Base-by-base conservation (phyloP, 2,888 invertebrate species). In the Spisula subtruncata region DNA sequence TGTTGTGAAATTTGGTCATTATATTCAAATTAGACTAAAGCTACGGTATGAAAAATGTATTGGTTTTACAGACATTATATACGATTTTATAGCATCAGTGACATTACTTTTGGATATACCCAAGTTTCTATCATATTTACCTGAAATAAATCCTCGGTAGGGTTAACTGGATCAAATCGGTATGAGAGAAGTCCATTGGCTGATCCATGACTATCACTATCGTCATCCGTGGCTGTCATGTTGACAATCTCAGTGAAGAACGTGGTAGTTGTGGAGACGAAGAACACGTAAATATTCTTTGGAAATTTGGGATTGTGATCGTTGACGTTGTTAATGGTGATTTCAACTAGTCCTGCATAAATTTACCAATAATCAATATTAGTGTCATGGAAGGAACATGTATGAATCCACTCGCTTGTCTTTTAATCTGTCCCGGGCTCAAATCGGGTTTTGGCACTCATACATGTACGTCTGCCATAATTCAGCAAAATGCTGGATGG, bases 231-330 rank as follows among this genome's bases (percentile, higher is more conserved):
- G 12, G 89, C 92, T 6, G 89, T 54, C 25, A 92, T 82, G 71
- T 92, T 81, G 0, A 83, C 81, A 16, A 92, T 81, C 51, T 51
- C 71, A 1, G 89, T 86, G 75, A 90, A 85, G 54, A 89, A 89
- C 8, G 88, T n/a, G 25, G 87, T 89, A 18, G 81, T 51, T 14
- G 89, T 83, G 5, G 75, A 54, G 16, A 89, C 80, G 8, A 92
- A 80, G 46, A 89, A 92, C 32, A 86, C 60, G 84, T 92, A 92
- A 10, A 86, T 60, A 25, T 85, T 66, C 29, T 92, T 18, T 14
- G 90, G 87, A 60, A 92, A 92, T 84, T 80, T 84, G 5, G 92
- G 92, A 5, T 48, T 46, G n/a, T 89, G 80, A 71, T 92, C 92
- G 56, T 92, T 92, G 1, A 88, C 71, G 48, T 90, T 86, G n/a